Evolutionary conservation across 2,888 invertebrate species (phyloP), one percentile per base, ranked within the genome.

Genomic region (Eupithecia abbreviata): DNA sequence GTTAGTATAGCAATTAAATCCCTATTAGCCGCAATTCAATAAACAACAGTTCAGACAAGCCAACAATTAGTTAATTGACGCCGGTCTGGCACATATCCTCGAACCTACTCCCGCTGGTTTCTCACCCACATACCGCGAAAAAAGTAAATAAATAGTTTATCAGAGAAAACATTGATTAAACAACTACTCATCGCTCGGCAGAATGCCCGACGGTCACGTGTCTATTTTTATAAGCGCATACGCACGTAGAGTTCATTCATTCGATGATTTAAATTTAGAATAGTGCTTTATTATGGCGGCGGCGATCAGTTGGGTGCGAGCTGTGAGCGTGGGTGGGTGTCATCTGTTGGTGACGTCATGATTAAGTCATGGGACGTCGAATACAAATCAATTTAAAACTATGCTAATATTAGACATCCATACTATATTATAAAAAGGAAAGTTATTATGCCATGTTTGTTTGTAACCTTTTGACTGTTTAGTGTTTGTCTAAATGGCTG

Each of bases 161-260:
- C 12, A 77, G 70, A 79, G 73, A 80, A 80, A 81, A 81, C 77
- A 80, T 78, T 75, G 72, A 74, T 77, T 75, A 77, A 76, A 79
- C 55, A 79, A 78, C 76, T 74, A 80, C 81, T 83, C 82, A 80
- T 82, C 69, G 73, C 82, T 84, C 84, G 86, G 86, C 87, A 83
- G 73, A 76, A 72, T 80, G 89, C 85, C 87, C 87, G 89, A 84
- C 88, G 89, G 90, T 89, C 89, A 89, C 84, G 84, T 76, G 83
- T 82, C 83, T 84, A 87, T 91, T 90, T 92, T 89, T 86, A 83
- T 81, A 83, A 84, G 88, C 89, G 90, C 88, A 84, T 88, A 87
- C 91, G 91, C 92, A 90, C 88, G 86, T 85, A 88, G 87, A 91
- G 92, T 93, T 93, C 93, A 93, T 93, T 93, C 92, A 93, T 92